These are phyloP conservation scores for Suncus etruscus DNA, from an alignment of 2,113 vertebrate genomes.

Conservation along the genomic window DNA sequence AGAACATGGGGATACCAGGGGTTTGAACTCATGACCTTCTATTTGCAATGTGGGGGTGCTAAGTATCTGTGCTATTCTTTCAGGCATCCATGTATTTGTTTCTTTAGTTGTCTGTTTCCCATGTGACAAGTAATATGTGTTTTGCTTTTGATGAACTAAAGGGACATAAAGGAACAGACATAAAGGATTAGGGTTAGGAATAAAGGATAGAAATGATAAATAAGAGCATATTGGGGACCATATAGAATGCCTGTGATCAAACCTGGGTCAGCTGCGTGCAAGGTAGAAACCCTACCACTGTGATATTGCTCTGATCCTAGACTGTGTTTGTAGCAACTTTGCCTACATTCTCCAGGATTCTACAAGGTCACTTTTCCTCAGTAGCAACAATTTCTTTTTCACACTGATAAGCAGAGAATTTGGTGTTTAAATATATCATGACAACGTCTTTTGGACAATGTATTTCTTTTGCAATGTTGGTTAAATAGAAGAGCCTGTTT, in stretches of 20 bases:
- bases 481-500: slow-evolving; percentile 31
- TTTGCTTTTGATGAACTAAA: slow-evolving; percentile 36
- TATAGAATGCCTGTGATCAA: too few species aligned
- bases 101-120: slow-evolving; percentile 8
- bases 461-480: background rate
- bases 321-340: background rate
- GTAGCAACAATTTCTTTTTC: background rate
- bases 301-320: too few species aligned
- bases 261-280: too few species aligned
- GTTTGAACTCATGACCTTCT: background rate
- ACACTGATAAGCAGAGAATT: background rate
- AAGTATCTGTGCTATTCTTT: too few species aligned
- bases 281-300: too few species aligned
- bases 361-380: background rate
- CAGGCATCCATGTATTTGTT: background rate
- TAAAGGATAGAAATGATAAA: background rate
- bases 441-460: background rate
- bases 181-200: background rate
- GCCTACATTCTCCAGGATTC: background rate
- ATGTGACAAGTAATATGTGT: slow-evolving; percentile 4
- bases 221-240: background rate
- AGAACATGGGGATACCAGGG: background rate
- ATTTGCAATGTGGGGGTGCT: too few species aligned
- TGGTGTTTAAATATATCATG: background rate
- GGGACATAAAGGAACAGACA: background rate